Base-by-base conservation (phyloP, 2,888 invertebrate species). In the Scotopteryx bipunctaria region DNA sequence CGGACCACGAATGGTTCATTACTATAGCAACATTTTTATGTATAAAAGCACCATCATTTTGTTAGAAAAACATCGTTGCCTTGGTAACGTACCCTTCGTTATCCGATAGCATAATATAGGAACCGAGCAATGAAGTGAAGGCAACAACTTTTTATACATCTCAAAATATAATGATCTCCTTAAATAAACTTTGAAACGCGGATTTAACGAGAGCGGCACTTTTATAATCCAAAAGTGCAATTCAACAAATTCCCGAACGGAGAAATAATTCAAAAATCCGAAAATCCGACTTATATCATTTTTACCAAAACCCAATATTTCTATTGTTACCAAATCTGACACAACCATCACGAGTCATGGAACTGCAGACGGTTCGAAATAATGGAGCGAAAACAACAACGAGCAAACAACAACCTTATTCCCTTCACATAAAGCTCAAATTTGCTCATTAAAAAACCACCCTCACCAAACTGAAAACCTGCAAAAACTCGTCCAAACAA, bases 261-360 rank as follows among this genome's bases (percentile, higher is more conserved):
- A 27, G 37, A 31, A 29, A 45, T 16, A 45, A 27, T 29, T 15
- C 23, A 6, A 36, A 27, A 29, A 36, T 19, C 29, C 25, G 15
- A 23, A 42, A 29, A 29, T 14, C 57, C 62, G 57, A 64, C 59
- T 65, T 41, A 63, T 66, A 70, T 67, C 63, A 72, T 42, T 63
- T 70, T 71, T 67, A 61, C 63, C 47, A 61, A 50, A 25, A 47
- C 23, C 52, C 50, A 46, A 58, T 63, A 54, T 59, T 32, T 21
- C 68, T 59, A 71, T 81, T 78, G 81, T 81, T 73, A 72, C 55
- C 71, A 78, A 79, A 83, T 81, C 84, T 81, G 76, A 70, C 73
- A 67, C 67, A 71, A 70, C 69, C 70, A 64, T 64, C 73, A 70
- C 72, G 70, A 71, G 80, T 81, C 81, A 81, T 82, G 78, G 64